A percentile compares a stretch with the other conserved stretches of the same genome.
Evolutionary conservation across 64 coral and sea anemone genomes (phyloP).

Genomic region (Acropora yongei): DNA sequence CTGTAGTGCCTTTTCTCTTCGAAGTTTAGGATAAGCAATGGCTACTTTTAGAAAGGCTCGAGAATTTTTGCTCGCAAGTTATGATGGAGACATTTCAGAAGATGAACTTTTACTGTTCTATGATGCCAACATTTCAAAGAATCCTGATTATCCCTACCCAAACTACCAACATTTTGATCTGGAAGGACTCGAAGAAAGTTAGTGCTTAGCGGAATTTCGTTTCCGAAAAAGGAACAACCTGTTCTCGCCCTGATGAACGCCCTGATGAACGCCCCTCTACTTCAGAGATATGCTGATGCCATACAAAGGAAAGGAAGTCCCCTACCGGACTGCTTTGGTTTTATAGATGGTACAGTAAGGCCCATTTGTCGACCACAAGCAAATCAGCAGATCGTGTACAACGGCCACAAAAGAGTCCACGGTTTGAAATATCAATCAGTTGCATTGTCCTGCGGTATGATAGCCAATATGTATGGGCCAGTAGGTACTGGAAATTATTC

Average conservation of each 20-base stretch:
- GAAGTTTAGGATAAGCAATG: not conserved
- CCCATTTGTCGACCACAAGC: too few relatives aligned
- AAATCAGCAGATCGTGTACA: not conserved
- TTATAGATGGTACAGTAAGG: too few relatives aligned
- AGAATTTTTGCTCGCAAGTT: slow-evolving; percentile 25
- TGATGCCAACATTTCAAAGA: slow-evolving; percentile 10
- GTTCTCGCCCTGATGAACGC: not conserved
- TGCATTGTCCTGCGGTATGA: slow-evolving; percentile 17
- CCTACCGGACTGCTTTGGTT: too few relatives aligned
- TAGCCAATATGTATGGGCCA: slow-evolving; percentile 47
- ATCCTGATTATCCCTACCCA: slow-evolving; percentile 7
- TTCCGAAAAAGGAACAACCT: slow-evolving; percentile 8
- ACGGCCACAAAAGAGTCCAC: too few relatives aligned
- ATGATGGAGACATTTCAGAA: slow-evolving; percentile 15
- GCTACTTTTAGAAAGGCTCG: slow-evolving; percentile 39
- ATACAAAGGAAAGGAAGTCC: slow-evolving; percentile 12
- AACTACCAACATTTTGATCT: not conserved
- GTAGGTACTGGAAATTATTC: not conserved
- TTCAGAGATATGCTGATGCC: not conserved
- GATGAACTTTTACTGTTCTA: slow-evolving; percentile 24
- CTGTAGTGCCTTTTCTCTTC: slow-evolving; percentile 1
- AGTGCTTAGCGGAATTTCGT: slow-evolving; percentile 24
- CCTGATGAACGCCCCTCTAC: too few relatives aligned
- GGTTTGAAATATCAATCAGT: slow-evolving; percentile 16
- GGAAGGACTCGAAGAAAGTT: not conserved